These are phyloP conservation scores for Chrosomus eos DNA, from an alignment of 2,797 vertebrate species.

Conservation along the genomic window DNA sequence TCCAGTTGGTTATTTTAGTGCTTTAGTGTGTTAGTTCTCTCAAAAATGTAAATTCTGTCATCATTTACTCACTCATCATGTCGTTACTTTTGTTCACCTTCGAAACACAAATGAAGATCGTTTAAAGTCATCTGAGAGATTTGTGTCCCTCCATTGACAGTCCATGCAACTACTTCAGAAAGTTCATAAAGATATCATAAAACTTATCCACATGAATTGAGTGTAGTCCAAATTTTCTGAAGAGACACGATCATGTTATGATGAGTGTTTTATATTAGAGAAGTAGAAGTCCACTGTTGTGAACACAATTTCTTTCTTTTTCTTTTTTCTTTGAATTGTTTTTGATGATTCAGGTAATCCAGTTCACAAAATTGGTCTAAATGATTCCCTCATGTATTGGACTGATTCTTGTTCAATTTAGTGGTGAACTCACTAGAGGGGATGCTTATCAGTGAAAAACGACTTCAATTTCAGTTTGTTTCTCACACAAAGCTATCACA, in stretches of 20 bases:
- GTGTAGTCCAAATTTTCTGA: not conserved
- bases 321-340: not conserved
- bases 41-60: not conserved
- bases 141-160: not conserved
- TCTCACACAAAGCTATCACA: not conserved
- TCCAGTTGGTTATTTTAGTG: not conserved
- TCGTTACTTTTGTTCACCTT: not conserved
- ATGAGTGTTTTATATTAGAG: not conserved
- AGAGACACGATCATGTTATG: not conserved
- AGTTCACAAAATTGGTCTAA: not conserved
- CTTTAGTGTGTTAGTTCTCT: not conserved
- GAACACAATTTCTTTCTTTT: not conserved
- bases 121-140: not conserved
- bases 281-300: not conserved
- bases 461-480: slow-evolving; percentile 18
- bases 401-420: slow-evolving; percentile 5
- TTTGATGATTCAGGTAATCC: not conserved
- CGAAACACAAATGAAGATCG: not conserved
- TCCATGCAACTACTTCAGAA: not conserved
- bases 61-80: not conserved
- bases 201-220: not conserved
- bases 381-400: not conserved
- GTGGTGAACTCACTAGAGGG: not conserved
- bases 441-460: slow-evolving; percentile 14
- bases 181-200: not conserved